Percentiles rank a stretch among this genome's conserved stretches.
phyloP scores from a whole-genome alignment of 2,797 vertebrate genomes.

The Falco peregrinus region DNA sequence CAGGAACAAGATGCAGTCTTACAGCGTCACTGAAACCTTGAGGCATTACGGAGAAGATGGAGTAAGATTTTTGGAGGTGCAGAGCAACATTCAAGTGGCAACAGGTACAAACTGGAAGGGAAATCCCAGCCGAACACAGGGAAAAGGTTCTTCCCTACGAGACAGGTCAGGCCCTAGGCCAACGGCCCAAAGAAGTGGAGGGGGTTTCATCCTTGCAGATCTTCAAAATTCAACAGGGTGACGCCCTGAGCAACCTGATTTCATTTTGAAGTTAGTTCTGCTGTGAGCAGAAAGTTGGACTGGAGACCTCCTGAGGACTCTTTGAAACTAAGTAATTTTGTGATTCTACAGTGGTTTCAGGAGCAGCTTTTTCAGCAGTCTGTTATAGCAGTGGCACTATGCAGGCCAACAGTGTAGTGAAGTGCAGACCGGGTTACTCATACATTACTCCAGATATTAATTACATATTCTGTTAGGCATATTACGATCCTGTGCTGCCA shows the following conservation, averaged over 20 bases:
- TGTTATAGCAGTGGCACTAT: background rate
- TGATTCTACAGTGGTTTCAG: background rate
- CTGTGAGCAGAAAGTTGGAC: background rate
- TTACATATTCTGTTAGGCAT: background rate
- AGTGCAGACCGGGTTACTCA: background rate
- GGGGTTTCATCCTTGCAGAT: background rate
- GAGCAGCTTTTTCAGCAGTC: background rate
- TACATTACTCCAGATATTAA: background rate
- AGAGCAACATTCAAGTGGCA: background rate
- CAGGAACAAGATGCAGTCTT: background rate
- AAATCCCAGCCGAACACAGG: background rate
- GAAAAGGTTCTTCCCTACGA: background rate
- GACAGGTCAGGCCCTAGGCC: background rate
- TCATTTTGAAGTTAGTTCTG: background rate
- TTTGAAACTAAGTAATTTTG: background rate
- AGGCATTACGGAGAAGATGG: background rate
- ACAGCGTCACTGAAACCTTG: background rate
- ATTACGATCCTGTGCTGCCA: background rate
- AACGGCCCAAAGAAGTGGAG: fast-evolving
- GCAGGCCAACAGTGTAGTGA: background rate
- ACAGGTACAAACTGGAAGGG: background rate
- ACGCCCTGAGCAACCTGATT: background rate
- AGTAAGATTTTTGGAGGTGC: background rate
- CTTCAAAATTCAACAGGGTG: background rate
- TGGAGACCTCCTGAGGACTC: background rate